Conservation (phyloP, 2,888 invertebrate species). For the Tiphia femorata region DNA sequence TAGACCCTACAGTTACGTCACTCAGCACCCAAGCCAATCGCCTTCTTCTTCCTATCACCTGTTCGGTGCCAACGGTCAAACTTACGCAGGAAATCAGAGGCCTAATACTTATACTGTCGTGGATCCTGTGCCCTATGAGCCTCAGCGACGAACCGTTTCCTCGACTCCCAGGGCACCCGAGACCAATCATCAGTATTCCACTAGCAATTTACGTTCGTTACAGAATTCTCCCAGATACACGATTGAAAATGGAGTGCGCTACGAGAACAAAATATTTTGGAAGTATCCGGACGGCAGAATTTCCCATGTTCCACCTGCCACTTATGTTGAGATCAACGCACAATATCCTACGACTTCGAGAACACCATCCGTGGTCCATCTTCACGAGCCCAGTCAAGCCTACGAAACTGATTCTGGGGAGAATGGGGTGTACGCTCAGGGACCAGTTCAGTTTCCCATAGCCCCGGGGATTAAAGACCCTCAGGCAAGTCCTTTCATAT, state of each 20-base stretch:
- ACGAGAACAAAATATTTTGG: constrained; percentile 66
- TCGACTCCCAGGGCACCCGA: neutral
- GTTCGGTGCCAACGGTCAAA: neutral
- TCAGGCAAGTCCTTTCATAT: constrained; percentile 44
- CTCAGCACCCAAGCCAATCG: constrained; percentile 9
- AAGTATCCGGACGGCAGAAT: constrained; percentile 65
- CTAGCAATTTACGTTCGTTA: neutral
- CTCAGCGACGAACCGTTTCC: neutral
- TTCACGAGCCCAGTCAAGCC: constrained; percentile 19
- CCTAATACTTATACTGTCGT: constrained; percentile 15
- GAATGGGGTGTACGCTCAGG: constrained; percentile 52
- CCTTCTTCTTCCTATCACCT: constrained; percentile 21
- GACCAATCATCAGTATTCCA: neutral
- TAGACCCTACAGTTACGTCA: constrained; percentile 29
- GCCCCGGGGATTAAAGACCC: constrained; percentile 33
- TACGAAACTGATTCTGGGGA: constrained; percentile 26
- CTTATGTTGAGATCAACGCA: constrained; percentile 50
- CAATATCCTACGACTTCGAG: constrained; percentile 2
- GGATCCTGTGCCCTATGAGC: constrained; percentile 18
- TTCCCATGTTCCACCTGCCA: constrained; percentile 55
- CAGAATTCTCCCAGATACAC: constrained; percentile 53
- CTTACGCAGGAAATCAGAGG: constrained; percentile 5
- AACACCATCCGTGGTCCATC: constrained; percentile 3
- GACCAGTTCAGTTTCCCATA: constrained; percentile 60
- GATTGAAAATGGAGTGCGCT: constrained; percentile 60